Evolutionary conservation across 2,113 vertebrate species (phyloP), one percentile per base, ranked within the genome.

Genomic region (Pampusana beccarii): DNA sequence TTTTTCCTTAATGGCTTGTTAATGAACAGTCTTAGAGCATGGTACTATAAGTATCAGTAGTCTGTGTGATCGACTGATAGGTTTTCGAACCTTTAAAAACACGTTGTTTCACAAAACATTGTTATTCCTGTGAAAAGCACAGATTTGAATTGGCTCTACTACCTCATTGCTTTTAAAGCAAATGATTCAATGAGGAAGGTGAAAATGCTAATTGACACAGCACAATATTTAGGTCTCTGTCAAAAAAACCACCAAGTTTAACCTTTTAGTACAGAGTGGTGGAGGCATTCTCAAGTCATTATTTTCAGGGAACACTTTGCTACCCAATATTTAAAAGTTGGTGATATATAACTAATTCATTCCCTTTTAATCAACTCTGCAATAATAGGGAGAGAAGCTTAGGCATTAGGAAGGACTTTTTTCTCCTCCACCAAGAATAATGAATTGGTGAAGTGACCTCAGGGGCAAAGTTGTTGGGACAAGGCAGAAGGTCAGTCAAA

Each of bases 401-500:
- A 77, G 80, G 70, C 53, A 48, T 92, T 81, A 88, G 51, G 62
- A 91, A 90, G 51, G 51, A 60, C 53, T 70, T 75, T 78, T 88
- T 86, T 82, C 73, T 80, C 60, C 48, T 87, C 51, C 78, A 80
- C 73, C 9, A 10, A 82, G 86, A 95, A 92, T 97, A 97, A 97
- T 57, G 89, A 94, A 97, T 97, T 93, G 86, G 66, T 80, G 33
- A 91, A 93, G 69, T 83, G 96, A 97, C 97, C 97, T 94, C 77
- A 71, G 38, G 95, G 96, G 93, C 97, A 97, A 96, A 96, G 97
- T 95, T 97, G 95, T 72, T 95, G 94, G 97, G 96, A 97, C 97
- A 96, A 97, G 94, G 94, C 95, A 94, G 86, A 87, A 95, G 96
- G 96, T 97, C 97, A 96, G 84, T 95, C 92, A 97, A 96, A 77